Conservation (phyloP, 2,797 vertebrate species). For the Lateolabrax maculatus region DNA sequence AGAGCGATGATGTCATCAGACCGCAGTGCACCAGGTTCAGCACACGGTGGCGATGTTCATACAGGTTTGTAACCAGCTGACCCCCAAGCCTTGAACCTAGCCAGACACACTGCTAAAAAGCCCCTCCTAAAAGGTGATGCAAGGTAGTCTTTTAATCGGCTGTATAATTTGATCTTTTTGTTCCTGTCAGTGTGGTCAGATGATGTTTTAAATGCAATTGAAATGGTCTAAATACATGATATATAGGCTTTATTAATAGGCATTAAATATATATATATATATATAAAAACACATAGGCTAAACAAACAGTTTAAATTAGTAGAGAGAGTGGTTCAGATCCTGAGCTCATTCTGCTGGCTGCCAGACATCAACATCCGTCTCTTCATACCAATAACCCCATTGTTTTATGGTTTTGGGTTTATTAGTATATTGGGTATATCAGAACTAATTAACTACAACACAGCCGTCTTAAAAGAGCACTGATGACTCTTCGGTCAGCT, state of each 20-base stretch:
- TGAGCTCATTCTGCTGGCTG: neutral
- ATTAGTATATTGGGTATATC: too few species aligned
- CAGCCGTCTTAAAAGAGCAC: conserved; percentile 33
- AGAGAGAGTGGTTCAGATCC: neutral
- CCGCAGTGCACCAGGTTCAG: conserved; percentile 29
- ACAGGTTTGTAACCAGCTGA: conserved; percentile 27
- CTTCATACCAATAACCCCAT: conserved; percentile 19
- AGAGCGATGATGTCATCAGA: conserved; percentile 38
- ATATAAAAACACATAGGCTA: neutral
- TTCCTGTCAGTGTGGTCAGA: neutral
- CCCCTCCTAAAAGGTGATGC: neutral
- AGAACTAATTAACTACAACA: conserved; percentile 11
- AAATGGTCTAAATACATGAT: neutral
- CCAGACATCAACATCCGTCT: conserved; percentile 32
- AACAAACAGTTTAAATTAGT: too few species aligned
- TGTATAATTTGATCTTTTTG: neutral
- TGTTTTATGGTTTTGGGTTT: conserved; percentile 3
- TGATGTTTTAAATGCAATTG: neutral
- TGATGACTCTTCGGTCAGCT: too few species aligned
- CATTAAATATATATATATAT: too few species aligned
- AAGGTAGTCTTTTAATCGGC: neutral
- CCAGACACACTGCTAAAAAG: conserved; percentile 47
- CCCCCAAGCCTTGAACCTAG: neutral
- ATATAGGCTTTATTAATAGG: too few species aligned
- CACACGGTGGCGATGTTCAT: conserved; percentile 65